A percentile compares a stretch with the other conserved stretches of the same genome.
Evolutionary conservation across 2,113 vertebrate genomes (phyloP).

Genomic region (Neoarius graeffei): DNA sequence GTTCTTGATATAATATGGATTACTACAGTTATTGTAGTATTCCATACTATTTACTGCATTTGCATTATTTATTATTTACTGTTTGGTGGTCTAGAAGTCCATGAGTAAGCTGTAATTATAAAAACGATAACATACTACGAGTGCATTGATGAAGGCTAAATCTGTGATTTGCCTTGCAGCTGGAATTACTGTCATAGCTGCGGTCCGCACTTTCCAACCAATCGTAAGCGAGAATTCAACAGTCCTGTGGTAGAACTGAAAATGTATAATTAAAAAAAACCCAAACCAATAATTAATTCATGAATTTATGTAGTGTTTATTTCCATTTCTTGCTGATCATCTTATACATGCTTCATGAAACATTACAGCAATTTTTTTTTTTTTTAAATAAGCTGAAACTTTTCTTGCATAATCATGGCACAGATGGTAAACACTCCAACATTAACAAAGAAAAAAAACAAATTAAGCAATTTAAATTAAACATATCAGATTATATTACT

Average conservation of each 20-base stretch:
- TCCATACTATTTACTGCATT: no score
- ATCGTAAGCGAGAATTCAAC: neutral
- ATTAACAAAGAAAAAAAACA: neutral
- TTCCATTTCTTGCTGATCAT: neutral
- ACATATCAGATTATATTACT: neutral
- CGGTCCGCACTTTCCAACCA: neutral
- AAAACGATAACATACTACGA: neutral
- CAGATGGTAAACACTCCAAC: neutral
- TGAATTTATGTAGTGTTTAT: conserved; percentile 7
- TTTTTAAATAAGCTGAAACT: neutral
- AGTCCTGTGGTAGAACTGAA: neutral
- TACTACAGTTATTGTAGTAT: no score
- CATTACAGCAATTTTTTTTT: neutral
- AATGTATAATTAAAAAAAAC: neutral
- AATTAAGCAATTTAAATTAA: neutral
- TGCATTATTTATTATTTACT: no score
- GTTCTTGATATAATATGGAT: no score
- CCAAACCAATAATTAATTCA: neutral
- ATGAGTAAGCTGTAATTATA: neutral
- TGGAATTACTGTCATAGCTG: neutral
- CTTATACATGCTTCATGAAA: neutral
- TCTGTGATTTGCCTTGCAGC: neutral
- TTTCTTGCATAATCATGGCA: conserved; percentile 11
- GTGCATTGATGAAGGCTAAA: neutral
- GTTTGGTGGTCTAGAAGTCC: neutral